These are phyloP conservation scores for Onychomys leucogaster DNA, from an alignment of 2,797 vertebrate genomes.

Conservation along the genomic window DNA sequence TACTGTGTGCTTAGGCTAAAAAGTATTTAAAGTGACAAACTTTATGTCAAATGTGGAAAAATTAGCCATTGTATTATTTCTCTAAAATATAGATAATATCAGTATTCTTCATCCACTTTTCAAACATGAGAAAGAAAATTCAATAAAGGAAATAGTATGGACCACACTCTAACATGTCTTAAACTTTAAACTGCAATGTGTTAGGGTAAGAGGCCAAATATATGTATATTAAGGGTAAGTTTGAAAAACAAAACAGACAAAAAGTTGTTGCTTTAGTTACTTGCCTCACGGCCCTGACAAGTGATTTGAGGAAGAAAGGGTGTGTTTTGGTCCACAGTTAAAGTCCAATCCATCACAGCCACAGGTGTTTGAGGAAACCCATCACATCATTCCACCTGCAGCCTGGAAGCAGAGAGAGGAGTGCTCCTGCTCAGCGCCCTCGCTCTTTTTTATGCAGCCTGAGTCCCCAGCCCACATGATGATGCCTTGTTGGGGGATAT, in stretches of 20 bases:
- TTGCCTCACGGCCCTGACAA: neutral
- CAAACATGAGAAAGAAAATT: slow-evolving; percentile 54
- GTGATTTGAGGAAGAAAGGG: neutral
- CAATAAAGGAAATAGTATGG: neutral
- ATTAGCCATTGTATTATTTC: neutral
- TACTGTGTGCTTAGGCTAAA: neutral
- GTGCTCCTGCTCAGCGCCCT: neutral
- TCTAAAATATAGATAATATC: slow-evolving; percentile 16
- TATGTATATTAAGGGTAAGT: slow-evolving; percentile 2
- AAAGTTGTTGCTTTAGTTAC: neutral
- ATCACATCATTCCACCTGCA: neutral
- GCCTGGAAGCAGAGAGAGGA: neutral
- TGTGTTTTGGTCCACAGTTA: neutral
- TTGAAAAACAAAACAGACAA: neutral
- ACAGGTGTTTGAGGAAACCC: neutral
- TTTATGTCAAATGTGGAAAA: neutral
- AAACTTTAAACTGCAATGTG: neutral
- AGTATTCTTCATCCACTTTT: neutral
- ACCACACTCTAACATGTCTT: neutral
- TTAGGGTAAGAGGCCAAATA: slow-evolving; percentile 24
- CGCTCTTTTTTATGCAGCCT: neutral
- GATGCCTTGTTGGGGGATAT: neutral
- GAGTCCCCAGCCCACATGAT: neutral
- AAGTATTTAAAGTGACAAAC: slow-evolving; percentile 37
- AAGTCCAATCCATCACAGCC: neutral